Base-by-base conservation (phyloP, 2,797 vertebrate species). In the Masticophis lateralis region DNA sequence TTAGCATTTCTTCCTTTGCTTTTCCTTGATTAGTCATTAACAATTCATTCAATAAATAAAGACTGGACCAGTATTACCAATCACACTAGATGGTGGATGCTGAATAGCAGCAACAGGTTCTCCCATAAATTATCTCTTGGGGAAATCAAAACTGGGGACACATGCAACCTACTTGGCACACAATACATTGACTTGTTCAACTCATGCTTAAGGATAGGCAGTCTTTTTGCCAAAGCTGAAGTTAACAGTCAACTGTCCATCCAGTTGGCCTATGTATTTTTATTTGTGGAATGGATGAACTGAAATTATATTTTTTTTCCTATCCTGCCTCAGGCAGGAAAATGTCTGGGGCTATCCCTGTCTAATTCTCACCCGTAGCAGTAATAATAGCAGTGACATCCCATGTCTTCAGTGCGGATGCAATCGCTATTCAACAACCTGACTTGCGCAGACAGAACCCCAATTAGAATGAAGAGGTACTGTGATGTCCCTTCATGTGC, bases 401-500 rank as follows among this genome's bases (percentile, higher is more conserved):
- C 27, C 25, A 94, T 89, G 86, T 47, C 86, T 94, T 94, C 86
- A 86, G 92, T n/a, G 88, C 25, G 22, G 92, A 93, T 94, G 91
- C 90, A 83, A 88, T 94, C 95, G 94, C 96, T 94, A 92, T 93
- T 95, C 94, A 92, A 90, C 91, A 87, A 60, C 90, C 94, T 1
- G 57, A 96, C 47, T 57, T 91, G 95, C 18, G 94, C 89, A 94
- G 93, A 93, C 94, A 95, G 93, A 89, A 92, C 94, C 95, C 94
- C 94, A 20, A 90, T 97, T 95, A 91, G 94, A 96, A 90, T 91
- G 94, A 94, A 96, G 63, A 95, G 96, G 96, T 92, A 89, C 94
- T 92, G 59, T 95, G 94, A 92, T 95, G 95, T 95, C 88, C 95
- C 96, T 97, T 96, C 94, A 97, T 95, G 96, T 92, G 94, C 93